These are phyloP conservation scores for Anolis apletophallus DNA, from an alignment of 2,797 vertebrate genomes.

Conservation along the genomic window DNA sequence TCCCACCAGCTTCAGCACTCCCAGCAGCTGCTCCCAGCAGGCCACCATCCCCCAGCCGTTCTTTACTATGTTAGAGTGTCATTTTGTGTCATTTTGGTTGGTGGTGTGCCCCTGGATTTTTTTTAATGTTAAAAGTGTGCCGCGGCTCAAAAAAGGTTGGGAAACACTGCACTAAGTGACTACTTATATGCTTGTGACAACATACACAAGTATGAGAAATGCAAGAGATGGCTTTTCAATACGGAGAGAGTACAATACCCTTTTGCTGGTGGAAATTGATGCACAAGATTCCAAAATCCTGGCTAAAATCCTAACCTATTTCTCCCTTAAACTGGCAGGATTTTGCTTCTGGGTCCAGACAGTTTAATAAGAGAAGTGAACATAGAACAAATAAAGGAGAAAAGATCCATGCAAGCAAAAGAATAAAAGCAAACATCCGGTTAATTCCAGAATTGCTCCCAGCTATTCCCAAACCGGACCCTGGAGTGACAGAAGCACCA, in stretches of 20 bases:
- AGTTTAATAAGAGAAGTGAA: background rate
- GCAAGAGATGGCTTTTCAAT: background rate
- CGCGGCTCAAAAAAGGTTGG: no score
- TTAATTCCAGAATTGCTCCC: background rate
- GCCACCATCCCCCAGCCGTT: no score
- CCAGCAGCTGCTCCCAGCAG: no score
- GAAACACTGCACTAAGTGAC: background rate
- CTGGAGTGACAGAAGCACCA: fast-evolving
- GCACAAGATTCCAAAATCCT: background rate
- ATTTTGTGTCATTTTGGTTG: no score
- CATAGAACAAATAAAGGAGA: no score
- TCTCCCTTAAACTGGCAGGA: background rate
- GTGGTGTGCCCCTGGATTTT: no score
- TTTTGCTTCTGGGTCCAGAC: background rate
- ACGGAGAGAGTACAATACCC: background rate
- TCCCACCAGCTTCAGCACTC: no score
- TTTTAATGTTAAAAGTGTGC: no score
- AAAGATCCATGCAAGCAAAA: background rate
- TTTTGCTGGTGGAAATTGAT: background rate
- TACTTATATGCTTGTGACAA: background rate
- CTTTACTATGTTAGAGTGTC: no score
- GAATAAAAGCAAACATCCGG: background rate
- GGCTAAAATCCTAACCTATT: background rate
- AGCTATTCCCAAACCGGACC: background rate
- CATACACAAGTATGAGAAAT: background rate